Percentiles rank a stretch among this genome's conserved stretches.
Evolutionary conservation across 2,797 vertebrate species (phyloP).

Genomic region (Pantherophis alleghaniensis): DNA sequence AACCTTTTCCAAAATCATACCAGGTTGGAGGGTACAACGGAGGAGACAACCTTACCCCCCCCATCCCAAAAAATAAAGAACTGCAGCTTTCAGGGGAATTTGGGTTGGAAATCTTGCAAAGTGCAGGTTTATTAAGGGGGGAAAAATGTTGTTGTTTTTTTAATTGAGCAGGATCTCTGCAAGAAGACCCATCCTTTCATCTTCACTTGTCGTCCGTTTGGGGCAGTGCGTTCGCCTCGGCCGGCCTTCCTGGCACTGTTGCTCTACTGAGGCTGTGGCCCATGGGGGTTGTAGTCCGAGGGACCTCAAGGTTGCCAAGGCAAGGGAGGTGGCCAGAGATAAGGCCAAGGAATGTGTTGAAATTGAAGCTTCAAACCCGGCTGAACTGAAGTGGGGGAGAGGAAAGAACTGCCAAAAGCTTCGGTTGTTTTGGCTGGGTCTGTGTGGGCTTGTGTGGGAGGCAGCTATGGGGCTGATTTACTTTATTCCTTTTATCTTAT

Average conservation of each 20-base stretch:
- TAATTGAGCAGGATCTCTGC: not conserved
- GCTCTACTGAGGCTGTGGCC: not conserved
- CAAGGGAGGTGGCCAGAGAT: not conserved
- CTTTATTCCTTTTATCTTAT: not conserved
- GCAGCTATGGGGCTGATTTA: not conserved
- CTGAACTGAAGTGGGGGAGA: not conserved
- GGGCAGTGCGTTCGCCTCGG: rapidly evolving
- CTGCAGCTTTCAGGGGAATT: not conserved
- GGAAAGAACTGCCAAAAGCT: not conserved
- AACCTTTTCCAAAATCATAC: not conserved
- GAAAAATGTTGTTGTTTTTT: not conserved
- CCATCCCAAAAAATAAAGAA: not conserved
- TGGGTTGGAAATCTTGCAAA: not conserved
- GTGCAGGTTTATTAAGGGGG: not conserved
- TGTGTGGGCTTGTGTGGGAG: not conserved
- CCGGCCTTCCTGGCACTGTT: not conserved
- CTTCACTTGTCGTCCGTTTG: not conserved
- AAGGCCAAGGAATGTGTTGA: not conserved
- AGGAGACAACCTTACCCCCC: too few species aligned
- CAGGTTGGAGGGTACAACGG: not conserved
- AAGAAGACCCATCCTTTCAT: not conserved
- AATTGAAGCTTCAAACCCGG: not conserved
- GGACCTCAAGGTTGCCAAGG: not conserved
- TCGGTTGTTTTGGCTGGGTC: not conserved
- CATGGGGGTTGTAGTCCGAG: not conserved